Evolutionary conservation across 2,888 invertebrate species (phyloP).

Genomic region (Cephus sareptanus): DNA sequence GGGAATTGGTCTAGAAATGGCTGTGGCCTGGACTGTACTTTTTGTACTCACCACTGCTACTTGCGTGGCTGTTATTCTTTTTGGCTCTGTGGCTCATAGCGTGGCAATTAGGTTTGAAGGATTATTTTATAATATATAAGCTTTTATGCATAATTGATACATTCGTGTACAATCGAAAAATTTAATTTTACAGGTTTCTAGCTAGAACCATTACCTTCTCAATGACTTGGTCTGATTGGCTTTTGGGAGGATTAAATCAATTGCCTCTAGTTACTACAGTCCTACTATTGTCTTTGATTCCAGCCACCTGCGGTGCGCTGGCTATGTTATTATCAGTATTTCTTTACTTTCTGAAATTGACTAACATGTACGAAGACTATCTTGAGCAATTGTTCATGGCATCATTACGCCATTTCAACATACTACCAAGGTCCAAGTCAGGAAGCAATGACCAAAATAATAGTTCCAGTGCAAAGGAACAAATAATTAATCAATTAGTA

Average conservation of each 20-base stretch:
- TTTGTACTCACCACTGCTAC: conserved; percentile 69
- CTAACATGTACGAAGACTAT: conserved; percentile 81
- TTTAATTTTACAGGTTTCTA: conserved; percentile 61
- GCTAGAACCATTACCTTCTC: conserved; percentile 67
- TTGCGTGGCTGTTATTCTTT: conserved; percentile 72
- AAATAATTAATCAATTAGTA: conserved; percentile 79
- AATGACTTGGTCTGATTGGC: conserved; percentile 71
- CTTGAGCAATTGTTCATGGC: conserved; percentile 74
- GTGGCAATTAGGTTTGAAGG: conserved; percentile 71
- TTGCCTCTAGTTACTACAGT: conserved; percentile 77
- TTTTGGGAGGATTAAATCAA: conserved; percentile 75
- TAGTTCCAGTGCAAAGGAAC: conserved; percentile 31
- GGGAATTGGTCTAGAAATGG: conserved; percentile 46
- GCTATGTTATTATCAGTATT: conserved; percentile 68
- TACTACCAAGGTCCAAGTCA: conserved; percentile 51
- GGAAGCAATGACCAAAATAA: conserved; percentile 24
- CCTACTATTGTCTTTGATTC: conserved; percentile 72
- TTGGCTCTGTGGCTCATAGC: conserved; percentile 78
- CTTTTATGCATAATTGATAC: background rate
- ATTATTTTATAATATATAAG: background rate
- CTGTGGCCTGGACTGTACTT: conserved; percentile 53
- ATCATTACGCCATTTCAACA: conserved; percentile 63
- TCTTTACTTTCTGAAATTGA: conserved; percentile 70
- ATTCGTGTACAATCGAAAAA: background rate
- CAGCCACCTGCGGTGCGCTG: conserved; percentile 80